These are phyloP conservation scores for Cathartes aura DNA, from an alignment of 2,113 vertebrate genomes.

Conservation along the genomic window DNA sequence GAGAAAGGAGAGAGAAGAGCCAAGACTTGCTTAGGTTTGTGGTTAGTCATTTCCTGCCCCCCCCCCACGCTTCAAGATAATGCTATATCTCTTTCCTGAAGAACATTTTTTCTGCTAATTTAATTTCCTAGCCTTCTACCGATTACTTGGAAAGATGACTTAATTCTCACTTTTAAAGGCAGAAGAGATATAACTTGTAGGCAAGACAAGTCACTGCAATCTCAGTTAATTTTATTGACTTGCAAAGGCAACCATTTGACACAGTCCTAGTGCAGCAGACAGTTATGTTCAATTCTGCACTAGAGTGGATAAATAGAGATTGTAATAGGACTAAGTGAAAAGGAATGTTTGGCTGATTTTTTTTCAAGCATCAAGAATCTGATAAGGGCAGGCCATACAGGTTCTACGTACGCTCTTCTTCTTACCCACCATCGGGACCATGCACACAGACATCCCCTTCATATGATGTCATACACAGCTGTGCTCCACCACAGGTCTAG, in stretches of 20 bases:
- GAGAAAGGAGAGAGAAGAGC: background rate
- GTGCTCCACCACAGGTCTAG: background rate
- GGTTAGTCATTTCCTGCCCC: background rate
- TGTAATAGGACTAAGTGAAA: background rate
- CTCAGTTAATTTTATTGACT: background rate
- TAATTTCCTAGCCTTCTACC: background rate
- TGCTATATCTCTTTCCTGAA: background rate
- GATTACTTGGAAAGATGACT: background rate
- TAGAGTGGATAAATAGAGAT: background rate
- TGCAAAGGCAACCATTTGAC: background rate
- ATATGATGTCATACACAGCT: background rate
- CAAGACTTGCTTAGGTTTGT: background rate
- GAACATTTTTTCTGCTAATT: background rate
- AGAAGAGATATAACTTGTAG: background rate
- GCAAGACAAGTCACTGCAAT: background rate
- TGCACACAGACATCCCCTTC: background rate
- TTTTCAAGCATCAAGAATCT: background rate
- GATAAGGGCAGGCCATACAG: background rate
- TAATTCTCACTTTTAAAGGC: background rate
- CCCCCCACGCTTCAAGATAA: background rate
- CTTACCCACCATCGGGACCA: background rate
- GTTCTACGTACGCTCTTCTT: rapidly evolving
- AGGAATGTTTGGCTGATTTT: background rate
- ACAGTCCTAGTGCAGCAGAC: background rate
- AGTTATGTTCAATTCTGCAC: background rate